Percentiles rank a stretch among this genome's conserved stretches.
These are phyloP conservation scores for Holothuria glaberrima DNA, from an alignment of 35 echinoderm and acorn worm species.

Conservation along the genomic window DNA sequence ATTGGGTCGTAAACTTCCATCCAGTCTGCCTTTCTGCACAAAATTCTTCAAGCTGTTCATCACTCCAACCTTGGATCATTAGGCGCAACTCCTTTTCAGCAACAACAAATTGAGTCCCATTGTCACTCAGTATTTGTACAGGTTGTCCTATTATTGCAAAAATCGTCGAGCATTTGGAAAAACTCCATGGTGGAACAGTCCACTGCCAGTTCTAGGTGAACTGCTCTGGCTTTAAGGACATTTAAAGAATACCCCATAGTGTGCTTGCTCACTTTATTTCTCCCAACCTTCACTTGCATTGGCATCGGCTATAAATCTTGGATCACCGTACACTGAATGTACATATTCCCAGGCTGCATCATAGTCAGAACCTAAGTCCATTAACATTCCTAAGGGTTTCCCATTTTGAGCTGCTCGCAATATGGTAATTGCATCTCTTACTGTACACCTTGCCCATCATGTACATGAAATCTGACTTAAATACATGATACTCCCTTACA, in stretches of 20 bases:
- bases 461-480: slow-evolving; percentile 63
- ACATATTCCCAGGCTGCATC: slow-evolving; percentile 72
- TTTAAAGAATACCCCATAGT: slow-evolving; percentile 74
- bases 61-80: slow-evolving; percentile 29
- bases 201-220: slow-evolving; percentile 64
- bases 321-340: slow-evolving; percentile 73
- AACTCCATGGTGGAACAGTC: slow-evolving; percentile 83
- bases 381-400: slow-evolving; percentile 60
- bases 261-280: slow-evolving; percentile 66
- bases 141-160: slow-evolving; percentile 63
- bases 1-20: slow-evolving; percentile 66
- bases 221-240: slow-evolving; percentile 69
- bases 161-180: slow-evolving; percentile 56
- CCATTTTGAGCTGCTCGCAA: slow-evolving; percentile 51
- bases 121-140: slow-evolving; percentile 56
- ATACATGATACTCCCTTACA: slow-evolving; percentile 67
- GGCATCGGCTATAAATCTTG: slow-evolving; percentile 70
- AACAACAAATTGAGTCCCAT: slow-evolving; percentile 73
- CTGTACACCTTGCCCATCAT: not conserved
- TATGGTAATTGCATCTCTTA: slow-evolving; percentile 60
- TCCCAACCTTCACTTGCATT: slow-evolving; percentile 28
- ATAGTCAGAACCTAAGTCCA: slow-evolving; percentile 67
- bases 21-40: slow-evolving; percentile 49
- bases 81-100: slow-evolving; percentile 64
- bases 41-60: slow-evolving; percentile 49